phyloP scores from a whole-genome alignment of 2,888 invertebrate species.

The Pseudolycoriella hygida region DNA sequence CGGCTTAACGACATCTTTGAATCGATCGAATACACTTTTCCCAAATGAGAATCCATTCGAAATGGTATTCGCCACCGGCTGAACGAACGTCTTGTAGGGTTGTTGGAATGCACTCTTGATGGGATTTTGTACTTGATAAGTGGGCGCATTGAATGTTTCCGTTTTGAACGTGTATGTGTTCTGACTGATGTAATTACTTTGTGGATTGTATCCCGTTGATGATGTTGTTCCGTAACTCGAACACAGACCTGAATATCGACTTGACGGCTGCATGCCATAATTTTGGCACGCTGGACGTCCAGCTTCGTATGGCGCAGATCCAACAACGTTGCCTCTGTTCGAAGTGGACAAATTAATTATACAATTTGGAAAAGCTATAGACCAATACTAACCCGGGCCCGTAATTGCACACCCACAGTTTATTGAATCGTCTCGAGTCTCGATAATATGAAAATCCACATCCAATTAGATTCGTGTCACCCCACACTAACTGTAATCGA shows the following conservation, averaged over 20 bases:
- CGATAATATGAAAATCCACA: slow-evolving; percentile 76
- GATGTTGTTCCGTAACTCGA: slow-evolving; percentile 11
- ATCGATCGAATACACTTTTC: background rate
- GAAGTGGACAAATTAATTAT: slow-evolving; percentile 5
- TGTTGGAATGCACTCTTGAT: background rate
- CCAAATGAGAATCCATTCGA: background rate
- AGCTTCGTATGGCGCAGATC: slow-evolving; percentile 55
- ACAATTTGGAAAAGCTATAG: slow-evolving; percentile 5
- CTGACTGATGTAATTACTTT: slow-evolving; percentile 15
- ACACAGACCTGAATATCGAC: slow-evolving; percentile 59
- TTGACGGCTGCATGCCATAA: slow-evolving; percentile 51
- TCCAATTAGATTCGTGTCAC: slow-evolving; percentile 65
- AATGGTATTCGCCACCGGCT: background rate
- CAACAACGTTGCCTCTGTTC: slow-evolving; percentile 54
- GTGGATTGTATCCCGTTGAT: slow-evolving; percentile 30
- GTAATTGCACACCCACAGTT: slow-evolving; percentile 72
- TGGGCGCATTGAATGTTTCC: slow-evolving; percentile 4
- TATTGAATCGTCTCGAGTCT: slow-evolving; percentile 59
- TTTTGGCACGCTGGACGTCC: slow-evolving; percentile 54
- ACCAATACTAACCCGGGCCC: slow-evolving; percentile 48
- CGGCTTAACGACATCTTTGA: background rate
- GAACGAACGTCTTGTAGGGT: background rate
- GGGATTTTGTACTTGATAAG: background rate
- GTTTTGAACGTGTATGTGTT: slow-evolving; percentile 6
- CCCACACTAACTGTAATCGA: slow-evolving; percentile 63